Base-by-base conservation (phyloP, 2,888 invertebrate genomes). In the Brachyptera putata region DNA sequence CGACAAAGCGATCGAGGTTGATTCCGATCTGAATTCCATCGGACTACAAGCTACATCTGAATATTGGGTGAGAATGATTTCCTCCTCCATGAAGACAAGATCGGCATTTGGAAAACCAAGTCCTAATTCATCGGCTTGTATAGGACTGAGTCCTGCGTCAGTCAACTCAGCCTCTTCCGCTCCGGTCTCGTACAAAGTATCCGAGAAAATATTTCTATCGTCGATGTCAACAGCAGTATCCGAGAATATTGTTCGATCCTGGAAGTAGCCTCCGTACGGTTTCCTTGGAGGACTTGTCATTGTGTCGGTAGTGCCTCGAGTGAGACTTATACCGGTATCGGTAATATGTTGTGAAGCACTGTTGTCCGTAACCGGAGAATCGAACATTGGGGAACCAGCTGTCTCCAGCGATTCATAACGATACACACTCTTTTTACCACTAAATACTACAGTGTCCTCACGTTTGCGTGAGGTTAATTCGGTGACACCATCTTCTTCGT, bases 61-160 rank as follows among this genome's bases (percentile, higher is more conserved):
- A 66, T 71, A 78, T 26, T 76, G 75, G 21, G 69, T 68, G 14
- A 65, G 48, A 9, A 71, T 69, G 4, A 68, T 63, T 56, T 72
- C 72, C 61, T 75, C 74, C 59, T 76, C 74, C 56, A 74, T 70
- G 61, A 73, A 71, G 30, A 73, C 71, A 11, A 71, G 65, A 36
- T 73, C 74, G 9, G 73, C 69, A 39, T 70, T 71, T 13, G 72
- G 71, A 30, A 71, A 55, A 0, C 66, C 66, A 9, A 65, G 43
- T 22, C 70, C 70, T 13, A 74, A 66, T 66, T 80, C 80, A 66
- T 80, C 80, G 11, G 77, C 76, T 70, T 78, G 79, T 46, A 81
- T 80, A 1, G 80, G 80, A 68, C 80, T 80, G 55, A 81, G 68
- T 3, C 79, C 80, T 25, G 80, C 79, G 68, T 81, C 80, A 1